Percentiles rank a stretch among this genome's conserved stretches.
Conservation (phyloP, 92 coral and sea anemone species). For the Phenganax marumi region DNA sequence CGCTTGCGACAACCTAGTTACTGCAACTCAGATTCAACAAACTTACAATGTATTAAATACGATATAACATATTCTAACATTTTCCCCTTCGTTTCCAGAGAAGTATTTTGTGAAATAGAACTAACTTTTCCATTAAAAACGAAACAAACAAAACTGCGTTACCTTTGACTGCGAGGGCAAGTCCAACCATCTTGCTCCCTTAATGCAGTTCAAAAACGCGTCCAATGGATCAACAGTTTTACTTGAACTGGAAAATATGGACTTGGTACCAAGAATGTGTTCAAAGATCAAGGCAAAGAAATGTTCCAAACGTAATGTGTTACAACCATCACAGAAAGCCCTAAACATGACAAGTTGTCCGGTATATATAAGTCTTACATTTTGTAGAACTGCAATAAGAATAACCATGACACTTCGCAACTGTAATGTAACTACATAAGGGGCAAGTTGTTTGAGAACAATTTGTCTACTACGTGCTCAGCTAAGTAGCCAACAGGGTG, state of each 20-base stretch:
- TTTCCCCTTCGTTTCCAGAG: background rate
- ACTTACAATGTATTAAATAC: background rate
- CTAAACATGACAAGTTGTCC: slow-evolving; percentile 48
- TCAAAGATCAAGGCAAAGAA: slow-evolving; percentile 85
- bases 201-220: slow-evolving; percentile 64
- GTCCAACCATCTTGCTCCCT: slow-evolving; percentile 89
- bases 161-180: slow-evolving; percentile 80
- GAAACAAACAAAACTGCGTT: background rate
- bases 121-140: background rate
- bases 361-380: too few relatives aligned
- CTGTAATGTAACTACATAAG: too few relatives aligned
- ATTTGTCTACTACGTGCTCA: too few relatives aligned
- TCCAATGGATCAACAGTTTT: slow-evolving; percentile 28
- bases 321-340: slow-evolving; percentile 87
- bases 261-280: slow-evolving; percentile 58
- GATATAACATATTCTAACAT: background rate
- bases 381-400: too few relatives aligned
- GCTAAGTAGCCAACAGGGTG: too few relatives aligned
- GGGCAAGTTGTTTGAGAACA: too few relatives aligned
- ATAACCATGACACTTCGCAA: too few relatives aligned
- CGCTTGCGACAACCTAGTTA: background rate
- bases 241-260: slow-evolving; percentile 23
- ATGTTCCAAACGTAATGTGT: slow-evolving; percentile 82
- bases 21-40: background rate
- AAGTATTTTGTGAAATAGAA: background rate